Base-by-base conservation (phyloP, 1,140 invertebrate genomes). In the Drosophila insularis region DNA sequence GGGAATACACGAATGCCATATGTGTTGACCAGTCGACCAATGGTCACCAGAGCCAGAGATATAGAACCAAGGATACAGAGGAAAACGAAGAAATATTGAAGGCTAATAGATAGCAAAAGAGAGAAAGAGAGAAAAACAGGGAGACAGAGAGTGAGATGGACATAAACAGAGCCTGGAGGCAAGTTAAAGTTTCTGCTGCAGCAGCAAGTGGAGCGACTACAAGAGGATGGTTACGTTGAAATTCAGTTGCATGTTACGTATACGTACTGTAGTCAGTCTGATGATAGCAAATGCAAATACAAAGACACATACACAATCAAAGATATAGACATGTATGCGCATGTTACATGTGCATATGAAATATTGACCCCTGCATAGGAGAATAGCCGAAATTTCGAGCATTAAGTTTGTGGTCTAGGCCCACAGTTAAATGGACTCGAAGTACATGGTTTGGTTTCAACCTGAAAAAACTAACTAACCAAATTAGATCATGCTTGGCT, bases 191-290 rank as follows among this genome's bases (percentile, higher is more conserved):
- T 65, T 32, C 17, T 37, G 43, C 17, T 37, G 43, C 27, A 27
- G 19, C 32, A 62, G 53, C 55, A 64, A 68, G 32, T 64, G 35
- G 59, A 71, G 61, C 64, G 37, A 56, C 66, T 72, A 61, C 35
- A 4, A 43, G 21, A 43, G 59, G 59, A 40, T 68, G 66, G 66
- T 63, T 53, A 71, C 74, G 59, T 62, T 60, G 46, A 75, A 78
- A 50, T 17, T 50, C 75, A 79, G 78, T 78, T 73, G 75, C 82
- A 77, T 67, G 71, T 86, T 86, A 86, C 81, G 81, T 86, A 86
- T 86, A 86, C 81, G 81, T 54, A 87, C 74, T 81, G 84, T 87
- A 70, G 68, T 70, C 60, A 60, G 63, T 46, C 43, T 50, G 43
- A 74, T 63, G 70, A 43, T 62, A 63, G 71, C 81, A 85, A 86